A percentile compares a stretch with the other conserved stretches of the same genome.
Evolutionary conservation across 64 coral and sea anemone genomes (phyloP).

Genomic region (Dendrophyllia cribrosa): DNA sequence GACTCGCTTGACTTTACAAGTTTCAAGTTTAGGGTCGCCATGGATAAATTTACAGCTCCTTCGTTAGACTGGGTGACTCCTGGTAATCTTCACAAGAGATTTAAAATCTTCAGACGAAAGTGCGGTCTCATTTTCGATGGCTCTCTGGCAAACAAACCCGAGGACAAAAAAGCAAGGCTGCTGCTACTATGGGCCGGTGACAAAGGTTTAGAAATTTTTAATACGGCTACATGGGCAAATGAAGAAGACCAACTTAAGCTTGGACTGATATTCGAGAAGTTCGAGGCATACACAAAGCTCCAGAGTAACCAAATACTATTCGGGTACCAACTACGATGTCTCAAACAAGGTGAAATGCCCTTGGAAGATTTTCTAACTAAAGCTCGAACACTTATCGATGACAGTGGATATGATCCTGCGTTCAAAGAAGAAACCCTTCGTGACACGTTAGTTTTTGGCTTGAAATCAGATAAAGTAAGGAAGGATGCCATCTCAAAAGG

Average conservation of each 20-base stretch:
- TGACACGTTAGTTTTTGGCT: background rate
- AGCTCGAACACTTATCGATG: background rate
- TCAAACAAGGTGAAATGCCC: background rate
- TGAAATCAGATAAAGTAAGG: background rate
- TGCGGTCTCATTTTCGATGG: conserved; percentile 12
- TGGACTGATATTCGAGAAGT: background rate
- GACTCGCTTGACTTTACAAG: too few relatives aligned
- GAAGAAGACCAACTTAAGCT: conserved; percentile 13
- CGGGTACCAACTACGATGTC: background rate
- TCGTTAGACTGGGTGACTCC: too few relatives aligned
- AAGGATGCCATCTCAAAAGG: background rate
- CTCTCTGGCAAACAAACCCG: background rate
- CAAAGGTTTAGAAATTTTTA: too few relatives aligned
- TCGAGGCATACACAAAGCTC: conserved; percentile 20
- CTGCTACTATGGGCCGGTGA: too few relatives aligned
- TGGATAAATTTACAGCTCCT: too few relatives aligned
- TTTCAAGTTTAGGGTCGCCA: too few relatives aligned
- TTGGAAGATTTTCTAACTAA: background rate
- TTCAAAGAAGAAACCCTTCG: background rate
- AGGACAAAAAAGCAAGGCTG: too few relatives aligned
- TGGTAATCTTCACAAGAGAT: background rate
- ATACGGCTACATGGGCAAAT: too few relatives aligned
- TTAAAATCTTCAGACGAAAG: conserved; percentile 2
- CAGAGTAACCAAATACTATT: background rate
- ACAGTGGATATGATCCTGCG: background rate